phyloP scores from a whole-genome alignment of 2,113 vertebrate species.

The Benitochromis conjunctus region DNA sequence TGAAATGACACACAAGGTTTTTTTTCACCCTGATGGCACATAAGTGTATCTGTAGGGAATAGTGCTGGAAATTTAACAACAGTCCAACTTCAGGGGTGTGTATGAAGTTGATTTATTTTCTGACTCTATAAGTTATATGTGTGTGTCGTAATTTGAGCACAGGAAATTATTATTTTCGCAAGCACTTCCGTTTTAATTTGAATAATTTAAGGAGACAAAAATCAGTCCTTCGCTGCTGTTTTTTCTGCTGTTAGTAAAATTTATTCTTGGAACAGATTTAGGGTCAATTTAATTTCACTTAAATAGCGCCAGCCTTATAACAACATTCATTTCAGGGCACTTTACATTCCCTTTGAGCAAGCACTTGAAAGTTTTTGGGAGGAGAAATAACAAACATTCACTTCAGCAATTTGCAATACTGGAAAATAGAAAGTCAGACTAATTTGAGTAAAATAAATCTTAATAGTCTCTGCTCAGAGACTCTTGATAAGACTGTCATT shows the following conservation, averaged over 20 bases:
- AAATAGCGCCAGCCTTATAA: not conserved
- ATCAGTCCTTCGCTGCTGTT: rapidly evolving
- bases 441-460: not conserved
- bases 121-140: not conserved
- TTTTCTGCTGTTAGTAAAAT: not conserved
- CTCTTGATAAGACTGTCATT: not conserved
- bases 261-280: not conserved
- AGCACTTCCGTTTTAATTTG: not conserved
- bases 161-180: not conserved
- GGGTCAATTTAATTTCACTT: not conserved
- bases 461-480: not conserved
- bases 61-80: not conserved
- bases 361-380: not conserved
- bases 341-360: not conserved
- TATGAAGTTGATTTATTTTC: not conserved
- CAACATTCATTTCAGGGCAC: not conserved
- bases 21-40: rapidly evolving
- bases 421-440: not conserved
- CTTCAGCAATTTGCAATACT: not conserved
- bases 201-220: not conserved
- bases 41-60: not conserved
- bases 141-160: not conserved
- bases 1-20: not conserved
- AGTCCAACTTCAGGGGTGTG: not conserved
- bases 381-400: not conserved